phyloP scores from a whole-genome alignment of 2,113 vertebrate genomes.

The Trematomus loennbergii region DNA sequence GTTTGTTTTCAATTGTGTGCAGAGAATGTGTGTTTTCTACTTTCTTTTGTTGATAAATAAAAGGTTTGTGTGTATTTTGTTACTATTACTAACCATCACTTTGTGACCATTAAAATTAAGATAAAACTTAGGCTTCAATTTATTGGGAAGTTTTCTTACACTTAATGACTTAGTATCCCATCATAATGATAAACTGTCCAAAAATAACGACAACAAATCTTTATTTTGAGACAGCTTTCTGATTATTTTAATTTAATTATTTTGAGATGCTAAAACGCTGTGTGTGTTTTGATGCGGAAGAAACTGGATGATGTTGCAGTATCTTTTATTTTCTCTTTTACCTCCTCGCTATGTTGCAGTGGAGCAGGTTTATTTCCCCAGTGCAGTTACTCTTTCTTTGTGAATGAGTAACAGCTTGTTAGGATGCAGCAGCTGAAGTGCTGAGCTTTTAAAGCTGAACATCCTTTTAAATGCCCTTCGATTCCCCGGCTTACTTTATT shows the following conservation, averaged over 20 bases:
- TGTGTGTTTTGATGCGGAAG: slow-evolving; percentile 8
- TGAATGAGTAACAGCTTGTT: slow-evolving; percentile 8
- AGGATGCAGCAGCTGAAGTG: slow-evolving; percentile 45
- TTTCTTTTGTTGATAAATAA: not conserved
- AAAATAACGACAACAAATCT: too few relatives aligned
- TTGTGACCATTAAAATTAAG: too few relatives aligned
- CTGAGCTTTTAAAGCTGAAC: slow-evolving; percentile 40
- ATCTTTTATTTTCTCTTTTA: not conserved
- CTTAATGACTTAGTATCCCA: too few relatives aligned
- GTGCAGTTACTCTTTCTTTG: not conserved
- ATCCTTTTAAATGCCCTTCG: slow-evolving; percentile 42
- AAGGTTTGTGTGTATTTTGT: not conserved
- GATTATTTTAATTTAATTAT: too few relatives aligned
- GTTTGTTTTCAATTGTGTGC: slow-evolving; percentile 13
- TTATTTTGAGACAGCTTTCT: too few relatives aligned
- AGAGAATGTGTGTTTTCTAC: slow-evolving; percentile 5
- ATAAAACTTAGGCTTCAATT: too few relatives aligned
- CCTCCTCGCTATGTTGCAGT: not conserved
- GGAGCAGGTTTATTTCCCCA: not conserved
- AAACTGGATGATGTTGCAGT: not conserved
- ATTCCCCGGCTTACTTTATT: not conserved
- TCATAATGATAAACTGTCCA: too few relatives aligned
- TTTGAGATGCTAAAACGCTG: too few relatives aligned
- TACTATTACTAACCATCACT: not conserved
- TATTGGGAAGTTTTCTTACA: too few relatives aligned